A percentile compares a stretch with the other conserved stretches of the same genome.
Conservation (phyloP, 2,888 invertebrate genomes). For the Drosophila quinaria region DNA sequence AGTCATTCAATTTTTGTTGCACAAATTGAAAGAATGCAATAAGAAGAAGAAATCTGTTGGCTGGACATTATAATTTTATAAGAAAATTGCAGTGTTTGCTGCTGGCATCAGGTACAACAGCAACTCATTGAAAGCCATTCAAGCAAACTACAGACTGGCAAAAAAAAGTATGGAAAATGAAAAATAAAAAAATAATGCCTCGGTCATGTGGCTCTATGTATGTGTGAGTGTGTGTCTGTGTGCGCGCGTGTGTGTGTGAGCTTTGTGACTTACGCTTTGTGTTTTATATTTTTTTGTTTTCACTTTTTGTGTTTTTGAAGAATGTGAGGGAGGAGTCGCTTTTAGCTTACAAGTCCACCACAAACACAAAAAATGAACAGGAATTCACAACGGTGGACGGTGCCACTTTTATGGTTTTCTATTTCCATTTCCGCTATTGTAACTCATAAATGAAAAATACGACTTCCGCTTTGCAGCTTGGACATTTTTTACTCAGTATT, state of each 20-base stretch:
- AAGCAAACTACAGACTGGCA: conserved; percentile 47
- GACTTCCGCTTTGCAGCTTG: conserved; percentile 58
- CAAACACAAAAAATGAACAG: conserved; percentile 27
- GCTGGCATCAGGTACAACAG: conserved; percentile 30
- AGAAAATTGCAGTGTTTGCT: conserved; percentile 74
- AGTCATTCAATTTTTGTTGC: conserved; percentile 71
- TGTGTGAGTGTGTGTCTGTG: conserved; percentile 14
- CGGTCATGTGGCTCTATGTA: conserved; percentile 11
- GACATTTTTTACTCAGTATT: background rate
- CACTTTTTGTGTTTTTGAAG: background rate
- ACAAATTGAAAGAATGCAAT: conserved; percentile 42
- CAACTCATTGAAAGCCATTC: conserved; percentile 57
- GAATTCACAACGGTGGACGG: background rate
- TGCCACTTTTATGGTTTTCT: conserved; percentile 72
- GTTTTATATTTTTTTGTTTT: conserved; percentile 4
- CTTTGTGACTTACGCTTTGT: conserved; percentile 44
- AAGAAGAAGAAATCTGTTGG: conserved; percentile 48
- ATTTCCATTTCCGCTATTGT: conserved; percentile 78
- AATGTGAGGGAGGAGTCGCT: background rate
- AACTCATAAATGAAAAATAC: conserved; percentile 72
- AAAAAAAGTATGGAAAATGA: conserved; percentile 15
- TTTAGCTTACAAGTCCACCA: conserved; percentile 35
- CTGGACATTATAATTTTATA: conserved; percentile 77
- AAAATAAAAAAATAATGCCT: conserved; percentile 25
- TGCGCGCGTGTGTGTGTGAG: conserved; percentile 22